Conservation (phyloP, 2,113 vertebrate species). For the Chlamydotis undulata region DNA sequence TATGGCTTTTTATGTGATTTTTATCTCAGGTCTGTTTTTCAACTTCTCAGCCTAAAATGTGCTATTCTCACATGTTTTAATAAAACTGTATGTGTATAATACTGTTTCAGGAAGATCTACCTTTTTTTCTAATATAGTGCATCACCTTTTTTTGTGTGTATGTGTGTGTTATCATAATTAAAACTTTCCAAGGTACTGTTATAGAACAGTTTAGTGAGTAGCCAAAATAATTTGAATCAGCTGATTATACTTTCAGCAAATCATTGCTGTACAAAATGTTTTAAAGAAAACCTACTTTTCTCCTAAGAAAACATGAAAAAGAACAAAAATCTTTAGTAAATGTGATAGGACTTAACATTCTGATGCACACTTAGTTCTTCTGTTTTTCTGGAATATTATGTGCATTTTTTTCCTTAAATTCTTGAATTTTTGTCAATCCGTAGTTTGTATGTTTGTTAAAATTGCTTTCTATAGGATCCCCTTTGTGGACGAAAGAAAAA, state of each 20-base stretch:
- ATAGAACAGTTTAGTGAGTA: background rate
- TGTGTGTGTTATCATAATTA: background rate
- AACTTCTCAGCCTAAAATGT: background rate
- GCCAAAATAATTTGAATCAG: background rate
- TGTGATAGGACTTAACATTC: background rate
- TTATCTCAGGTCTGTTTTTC: background rate
- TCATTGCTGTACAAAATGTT: background rate
- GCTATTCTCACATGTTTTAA: background rate
- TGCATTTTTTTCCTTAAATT: background rate
- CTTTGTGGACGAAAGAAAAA: slow-evolving; percentile 96
- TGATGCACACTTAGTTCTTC: background rate
- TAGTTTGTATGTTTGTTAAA: background rate
- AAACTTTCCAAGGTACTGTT: background rate
- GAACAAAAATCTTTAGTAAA: background rate
- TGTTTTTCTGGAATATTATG: background rate
- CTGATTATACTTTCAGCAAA: background rate
- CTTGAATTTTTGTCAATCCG: background rate
- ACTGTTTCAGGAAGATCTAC: background rate
- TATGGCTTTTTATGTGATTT: background rate
- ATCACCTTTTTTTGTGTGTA: background rate
- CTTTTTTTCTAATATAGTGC: background rate
- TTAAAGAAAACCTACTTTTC: background rate
- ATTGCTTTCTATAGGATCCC: slow-evolving; percentile 82
- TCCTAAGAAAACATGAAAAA: background rate
- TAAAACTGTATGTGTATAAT: background rate